Percentiles rank a stretch among this genome's conserved stretches.
These are phyloP conservation scores for Laspeyria flexula DNA, from an alignment of 2,888 invertebrate genomes.

Conservation along the genomic window DNA sequence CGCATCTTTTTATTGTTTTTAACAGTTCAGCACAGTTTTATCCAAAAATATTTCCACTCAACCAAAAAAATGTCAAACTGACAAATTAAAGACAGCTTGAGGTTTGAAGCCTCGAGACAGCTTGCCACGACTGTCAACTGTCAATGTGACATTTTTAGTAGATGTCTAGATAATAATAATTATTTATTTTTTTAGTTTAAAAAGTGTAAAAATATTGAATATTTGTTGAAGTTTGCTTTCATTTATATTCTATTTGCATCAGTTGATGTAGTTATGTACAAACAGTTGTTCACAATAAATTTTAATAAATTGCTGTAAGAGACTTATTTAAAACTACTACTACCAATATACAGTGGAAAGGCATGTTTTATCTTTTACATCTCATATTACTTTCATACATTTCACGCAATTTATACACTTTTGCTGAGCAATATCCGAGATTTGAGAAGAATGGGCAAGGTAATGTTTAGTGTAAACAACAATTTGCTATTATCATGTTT, in stretches of 20 bases:
- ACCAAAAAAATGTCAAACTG: no score
- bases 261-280: not conserved
- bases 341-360: conserved; percentile 39
- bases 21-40: no score
- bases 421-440: conserved; percentile 51
- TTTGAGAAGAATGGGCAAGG: conserved; percentile 60
- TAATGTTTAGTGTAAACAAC: conserved; percentile 20
- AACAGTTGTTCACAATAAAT: not conserved
- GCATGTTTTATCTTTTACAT: conserved; percentile 64
- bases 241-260: not conserved
- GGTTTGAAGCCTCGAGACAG: no score
- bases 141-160: not conserved
- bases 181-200: not conserved
- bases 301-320: not conserved
- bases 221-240: not conserved
- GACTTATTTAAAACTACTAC: not conserved
- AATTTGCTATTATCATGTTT: conserved; percentile 18
- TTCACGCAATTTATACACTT: conserved; percentile 39
- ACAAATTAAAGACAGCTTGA: no score
- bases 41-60: no score
- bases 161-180: not conserved
- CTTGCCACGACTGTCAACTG: no score
- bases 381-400: conserved; percentile 52
- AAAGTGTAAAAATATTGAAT: not conserved
- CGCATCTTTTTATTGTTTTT: no score